Percentiles rank a stretch among this genome's conserved stretches.
Evolutionary conservation across 53 echinoderm and acorn worm species (phyloP).

Genomic region (Holothuria scabra): DNA sequence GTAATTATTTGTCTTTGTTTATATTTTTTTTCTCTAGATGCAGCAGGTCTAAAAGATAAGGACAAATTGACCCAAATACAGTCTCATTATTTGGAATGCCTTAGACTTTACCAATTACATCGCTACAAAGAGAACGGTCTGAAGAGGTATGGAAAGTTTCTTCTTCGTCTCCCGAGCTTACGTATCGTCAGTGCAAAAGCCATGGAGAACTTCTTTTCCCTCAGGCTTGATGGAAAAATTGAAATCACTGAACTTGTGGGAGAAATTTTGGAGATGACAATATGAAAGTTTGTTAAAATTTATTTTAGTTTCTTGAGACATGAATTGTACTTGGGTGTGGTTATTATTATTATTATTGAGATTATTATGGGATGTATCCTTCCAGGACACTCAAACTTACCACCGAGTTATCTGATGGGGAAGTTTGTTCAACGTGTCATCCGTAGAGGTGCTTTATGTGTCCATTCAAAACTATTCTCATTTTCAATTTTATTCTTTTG

Average conservation of each 20-base stretch:
- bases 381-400: too few relatives aligned
- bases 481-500: too few relatives aligned
- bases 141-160: slow-evolving; percentile 80
- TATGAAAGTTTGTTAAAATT: background rate
- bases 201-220: slow-evolving; percentile 73
- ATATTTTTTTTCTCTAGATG: slow-evolving; percentile 66
- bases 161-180: slow-evolving; percentile 74
- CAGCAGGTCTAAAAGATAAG: slow-evolving; percentile 65
- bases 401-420: too few relatives aligned
- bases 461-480: too few relatives aligned
- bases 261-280: slow-evolving; percentile 41
- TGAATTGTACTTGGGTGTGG: too few relatives aligned
- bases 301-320: too few relatives aligned
- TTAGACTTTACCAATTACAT: slow-evolving; percentile 60
- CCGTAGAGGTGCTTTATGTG: too few relatives aligned
- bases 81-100: slow-evolving; percentile 71
- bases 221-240: slow-evolving; percentile 70
- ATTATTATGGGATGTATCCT: too few relatives aligned
- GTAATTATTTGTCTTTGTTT: background rate
- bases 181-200: slow-evolving; percentile 77
- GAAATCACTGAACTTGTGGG: slow-evolving; percentile 31
- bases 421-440: too few relatives aligned
- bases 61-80: slow-evolving; percentile 58
- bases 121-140: slow-evolving; percentile 28
- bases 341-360: too few relatives aligned